Evolutionary conservation across 2,888 invertebrate species (phyloP), one percentile per base, ranked within the genome.

Genomic region (Drosophila infuscata): DNA sequence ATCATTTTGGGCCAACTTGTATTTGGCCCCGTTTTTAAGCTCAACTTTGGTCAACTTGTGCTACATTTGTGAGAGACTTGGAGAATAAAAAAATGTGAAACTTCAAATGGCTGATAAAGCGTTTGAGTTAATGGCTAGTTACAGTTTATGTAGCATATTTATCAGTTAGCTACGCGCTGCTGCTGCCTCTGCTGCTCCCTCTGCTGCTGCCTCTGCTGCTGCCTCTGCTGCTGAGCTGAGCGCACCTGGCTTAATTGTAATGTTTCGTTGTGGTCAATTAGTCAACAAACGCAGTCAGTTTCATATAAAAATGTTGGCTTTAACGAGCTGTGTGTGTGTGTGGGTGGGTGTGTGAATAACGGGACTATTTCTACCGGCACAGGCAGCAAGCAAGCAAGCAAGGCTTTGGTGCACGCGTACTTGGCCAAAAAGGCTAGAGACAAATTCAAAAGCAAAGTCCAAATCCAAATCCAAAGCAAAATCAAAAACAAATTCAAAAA

Each of bases 191-290:
- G 9, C 2, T 20, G 15, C 52, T 25, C 9, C 2, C 15, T 8
- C 52, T 25, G 46, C 49, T 36, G 49, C 30, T 41, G 52, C n/a
- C 25, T 25, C 25, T 25, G 9, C 2, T 20, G 15, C 52, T 25
- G 15, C 2, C 15, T 8, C 52, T 25, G 46, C 49, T 36, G 49
- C 30, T 41, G 52, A 48, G 41, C 54, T 32, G 53, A 57, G 66
- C 63, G 66, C 77, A 71, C 53, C 64, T 67, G 72, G 59, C 81
- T 76, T 78, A 76, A 81, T 81, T 78, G 81, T 76, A 64, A 49
- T 59, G 54, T 76, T 71, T 64, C 76, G 66, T 64, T 76, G 67
- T 33, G 67, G 81, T 78, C 81, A 78, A 78, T 78, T 78, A 78
- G 77, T 54, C 52, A 57, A 46, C 30, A 67, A 66, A 64, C 51